Conservation (phyloP, 2,888 invertebrate genomes). For the Scaptomyza flava region DNA sequence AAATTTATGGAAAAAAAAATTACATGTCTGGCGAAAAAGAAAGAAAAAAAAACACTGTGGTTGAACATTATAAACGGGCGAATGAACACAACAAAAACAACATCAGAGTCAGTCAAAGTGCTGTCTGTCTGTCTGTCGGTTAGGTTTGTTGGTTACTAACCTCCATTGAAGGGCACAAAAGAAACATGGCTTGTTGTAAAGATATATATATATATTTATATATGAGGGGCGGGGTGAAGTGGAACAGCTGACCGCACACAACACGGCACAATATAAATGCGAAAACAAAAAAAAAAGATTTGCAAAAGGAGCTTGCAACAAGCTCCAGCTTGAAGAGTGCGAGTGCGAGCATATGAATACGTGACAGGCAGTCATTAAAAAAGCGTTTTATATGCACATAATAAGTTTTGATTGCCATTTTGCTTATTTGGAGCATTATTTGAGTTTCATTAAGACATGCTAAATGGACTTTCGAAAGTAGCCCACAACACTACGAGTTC, state of each 20-base stretch:
- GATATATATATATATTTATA: slow-evolving; percentile 28
- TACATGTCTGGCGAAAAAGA: slow-evolving; percentile 44
- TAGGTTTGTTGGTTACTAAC: slow-evolving; percentile 40
- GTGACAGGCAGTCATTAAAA: slow-evolving; percentile 55
- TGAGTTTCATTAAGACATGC: slow-evolving; percentile 76
- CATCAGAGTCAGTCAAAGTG: slow-evolving; percentile 18
- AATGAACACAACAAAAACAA: slow-evolving; percentile 54
- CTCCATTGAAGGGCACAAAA: slow-evolving; percentile 66
- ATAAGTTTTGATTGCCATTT: slow-evolving; percentile 69
- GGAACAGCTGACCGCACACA: slow-evolving; percentile 53
- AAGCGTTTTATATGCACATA: slow-evolving; percentile 59
- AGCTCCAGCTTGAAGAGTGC: slow-evolving; percentile 7
- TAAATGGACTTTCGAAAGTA: slow-evolving; percentile 77
- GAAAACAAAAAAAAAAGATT: too few relatives aligned
- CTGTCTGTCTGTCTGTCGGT: slow-evolving; percentile 9
- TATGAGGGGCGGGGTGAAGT: not conserved
- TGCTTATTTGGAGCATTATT: slow-evolving; percentile 77
- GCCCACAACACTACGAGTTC: not conserved
- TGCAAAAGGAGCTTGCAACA: slow-evolving; percentile 25
- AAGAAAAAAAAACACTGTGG: slow-evolving; percentile 51
- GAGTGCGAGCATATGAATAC: slow-evolving; percentile 1
- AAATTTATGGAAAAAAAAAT: slow-evolving; percentile 43
- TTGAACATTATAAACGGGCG: slow-evolving; percentile 74
- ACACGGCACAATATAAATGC: not conserved
- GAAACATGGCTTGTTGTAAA: slow-evolving; percentile 19